Conservation (phyloP, 2,113 vertebrate species). For the Anhinga anhinga region DNA sequence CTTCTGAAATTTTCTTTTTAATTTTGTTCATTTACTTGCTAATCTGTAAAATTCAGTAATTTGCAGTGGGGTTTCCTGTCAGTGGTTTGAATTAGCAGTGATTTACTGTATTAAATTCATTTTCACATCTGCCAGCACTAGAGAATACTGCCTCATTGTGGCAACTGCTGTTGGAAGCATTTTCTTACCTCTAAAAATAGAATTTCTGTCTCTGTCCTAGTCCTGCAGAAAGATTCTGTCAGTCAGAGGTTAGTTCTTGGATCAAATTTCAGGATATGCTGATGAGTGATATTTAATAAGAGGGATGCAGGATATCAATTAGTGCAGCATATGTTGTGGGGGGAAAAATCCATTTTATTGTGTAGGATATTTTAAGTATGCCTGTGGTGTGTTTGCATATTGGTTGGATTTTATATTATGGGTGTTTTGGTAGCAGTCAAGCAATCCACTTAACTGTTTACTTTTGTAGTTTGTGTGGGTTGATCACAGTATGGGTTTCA, state of each 20-base stretch:
- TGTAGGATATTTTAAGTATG: background rate
- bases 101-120: constrained; percentile 1
- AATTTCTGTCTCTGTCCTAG: background rate
- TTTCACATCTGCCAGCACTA: constrained; percentile 28
- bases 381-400: background rate
- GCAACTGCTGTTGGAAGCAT: background rate
- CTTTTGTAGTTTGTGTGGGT: background rate
- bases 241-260: background rate
- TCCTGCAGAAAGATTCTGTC: background rate
- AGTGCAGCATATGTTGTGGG: background rate
- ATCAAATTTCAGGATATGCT: background rate
- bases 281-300: background rate
- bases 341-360: background rate
- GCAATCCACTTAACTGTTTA: background rate
- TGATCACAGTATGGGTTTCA: background rate
- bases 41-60: constrained; percentile 33
- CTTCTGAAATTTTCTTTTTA: background rate
- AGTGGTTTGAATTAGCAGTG: constrained; percentile 19
- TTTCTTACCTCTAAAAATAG: background rate
- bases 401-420: background rate
- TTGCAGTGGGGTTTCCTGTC: background rate
- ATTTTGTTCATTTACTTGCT: constrained; percentile 16
- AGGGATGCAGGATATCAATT: background rate
- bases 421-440: background rate
- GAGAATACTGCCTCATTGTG: background rate